Conservation (phyloP, 1,140 invertebrate genomes). For the Coelopa frigida region DNA sequence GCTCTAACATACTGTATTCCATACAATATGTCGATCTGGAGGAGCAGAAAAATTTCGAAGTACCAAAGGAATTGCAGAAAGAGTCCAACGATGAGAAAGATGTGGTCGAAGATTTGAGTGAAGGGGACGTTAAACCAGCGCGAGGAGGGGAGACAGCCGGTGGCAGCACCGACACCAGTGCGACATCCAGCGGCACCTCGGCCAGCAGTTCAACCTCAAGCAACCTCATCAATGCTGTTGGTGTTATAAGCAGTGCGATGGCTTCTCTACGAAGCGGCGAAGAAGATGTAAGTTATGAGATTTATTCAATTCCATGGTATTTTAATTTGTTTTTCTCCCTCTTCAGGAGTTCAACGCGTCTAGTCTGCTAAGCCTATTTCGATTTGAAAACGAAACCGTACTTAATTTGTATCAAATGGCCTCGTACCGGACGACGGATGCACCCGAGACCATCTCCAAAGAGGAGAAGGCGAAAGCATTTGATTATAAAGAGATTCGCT, state of each 20-base stretch:
- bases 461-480: slow-evolving; percentile 49
- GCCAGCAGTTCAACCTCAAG: slow-evolving; percentile 14
- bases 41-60: slow-evolving; percentile 13
- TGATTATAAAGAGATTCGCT: slow-evolving; percentile 43
- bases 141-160: too few relatives aligned
- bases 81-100: slow-evolving; percentile 32
- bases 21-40: slow-evolving; percentile 36
- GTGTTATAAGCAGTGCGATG: slow-evolving; percentile 42
- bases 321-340: slow-evolving; percentile 11
- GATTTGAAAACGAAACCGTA: slow-evolving; percentile 46
- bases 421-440: slow-evolving; percentile 20
- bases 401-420: slow-evolving; percentile 41
- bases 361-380: slow-evolving; percentile 49
- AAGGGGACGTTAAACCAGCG: slow-evolving; percentile 7
- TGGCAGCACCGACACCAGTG: slow-evolving; percentile 27
- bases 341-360: slow-evolving; percentile 51
- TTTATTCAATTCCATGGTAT: neutral
- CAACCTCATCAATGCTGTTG: slow-evolving; percentile 38
- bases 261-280: slow-evolving; percentile 34
- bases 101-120: slow-evolving; percentile 10
- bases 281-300: slow-evolving; percentile 28
- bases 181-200: slow-evolving; percentile 19
- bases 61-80: neutral
- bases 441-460: slow-evolving; percentile 33
- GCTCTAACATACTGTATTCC: slow-evolving; percentile 40